Evolutionary conservation across 2,797 vertebrate species (phyloP).

Genomic region (Buphagus erythrorhynchus): DNA sequence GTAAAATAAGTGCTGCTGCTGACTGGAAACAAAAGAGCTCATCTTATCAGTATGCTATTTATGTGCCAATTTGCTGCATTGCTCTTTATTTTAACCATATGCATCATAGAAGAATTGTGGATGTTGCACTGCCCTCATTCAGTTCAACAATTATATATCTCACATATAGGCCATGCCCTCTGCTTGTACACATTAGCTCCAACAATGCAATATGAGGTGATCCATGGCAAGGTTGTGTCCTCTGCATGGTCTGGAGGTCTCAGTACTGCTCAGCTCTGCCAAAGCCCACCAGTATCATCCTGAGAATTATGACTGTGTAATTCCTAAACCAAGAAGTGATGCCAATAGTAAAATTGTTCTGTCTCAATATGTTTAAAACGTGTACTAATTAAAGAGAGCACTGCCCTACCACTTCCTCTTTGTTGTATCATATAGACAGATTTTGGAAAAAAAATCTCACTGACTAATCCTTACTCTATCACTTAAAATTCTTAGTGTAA

Average conservation of each 20-base stretch:
- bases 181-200: not conserved
- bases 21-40: not conserved
- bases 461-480: not conserved
- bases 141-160: not conserved
- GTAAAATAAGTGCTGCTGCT: not conserved
- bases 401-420: not conserved
- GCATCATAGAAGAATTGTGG: not conserved
- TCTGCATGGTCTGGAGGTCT: not conserved
- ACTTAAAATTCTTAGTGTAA: not conserved
- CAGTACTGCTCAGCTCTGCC: not conserved
- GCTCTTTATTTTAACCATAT: not conserved
- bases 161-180: not conserved
- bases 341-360: not conserved
- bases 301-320: not conserved
- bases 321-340: not conserved
- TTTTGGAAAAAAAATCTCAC: not conserved
- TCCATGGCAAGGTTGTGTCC: not conserved
- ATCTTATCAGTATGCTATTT: not conserved
- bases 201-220: slow-evolving; percentile 1
- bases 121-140: not conserved
- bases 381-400: not conserved
- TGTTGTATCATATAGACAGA: not conserved
- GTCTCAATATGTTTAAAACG: not conserved
- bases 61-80: not conserved
- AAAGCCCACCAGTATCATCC: not conserved